Evolutionary conservation across 2,888 invertebrate genomes (phyloP).

Genomic region (Phoenoteleia sp.): DNA sequence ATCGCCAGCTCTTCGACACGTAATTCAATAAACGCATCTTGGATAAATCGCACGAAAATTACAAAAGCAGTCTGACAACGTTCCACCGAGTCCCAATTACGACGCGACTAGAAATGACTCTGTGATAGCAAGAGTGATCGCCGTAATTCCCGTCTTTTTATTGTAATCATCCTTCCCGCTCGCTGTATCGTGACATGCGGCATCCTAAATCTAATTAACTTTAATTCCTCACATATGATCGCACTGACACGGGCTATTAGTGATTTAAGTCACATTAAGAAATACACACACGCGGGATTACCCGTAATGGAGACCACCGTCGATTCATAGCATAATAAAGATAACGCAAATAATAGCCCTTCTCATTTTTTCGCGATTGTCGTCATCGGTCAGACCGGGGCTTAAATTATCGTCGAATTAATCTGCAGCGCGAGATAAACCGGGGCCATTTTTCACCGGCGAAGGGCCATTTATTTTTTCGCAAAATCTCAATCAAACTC

Average conservation of each 20-base stretch:
- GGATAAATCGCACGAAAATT: background rate
- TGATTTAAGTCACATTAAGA: slow-evolving; percentile 60
- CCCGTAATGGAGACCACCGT: slow-evolving; percentile 38
- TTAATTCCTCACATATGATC: slow-evolving; percentile 79
- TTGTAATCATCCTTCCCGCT: slow-evolving; percentile 17
- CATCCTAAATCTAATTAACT: slow-evolving; percentile 82
- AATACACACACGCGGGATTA: too few relatives aligned
- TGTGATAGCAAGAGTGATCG: slow-evolving; percentile 23
- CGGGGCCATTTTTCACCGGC: background rate
- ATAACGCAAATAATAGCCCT: slow-evolving; percentile 37
- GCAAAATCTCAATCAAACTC: background rate
- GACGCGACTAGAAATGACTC: background rate
- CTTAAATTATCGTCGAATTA: background rate
- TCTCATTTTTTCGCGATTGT: too few relatives aligned
- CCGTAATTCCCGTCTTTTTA: slow-evolving; percentile 8
- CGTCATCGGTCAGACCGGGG: too few relatives aligned
- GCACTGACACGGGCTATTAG: slow-evolving; percentile 79
- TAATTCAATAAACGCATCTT: too few relatives aligned
- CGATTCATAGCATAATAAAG: slow-evolving; percentile 52
- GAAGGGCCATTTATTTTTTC: too few relatives aligned
- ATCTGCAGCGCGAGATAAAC: too few relatives aligned
- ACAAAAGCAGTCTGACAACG: slow-evolving; percentile 39
- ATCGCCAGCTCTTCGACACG: too few relatives aligned
- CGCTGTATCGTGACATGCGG: slow-evolving; percentile 34
- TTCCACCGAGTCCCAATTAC: slow-evolving; percentile 38